phyloP scores from a whole-genome alignment of 2,113 vertebrate species.

The Chaetorhynchus papuensis region DNA sequence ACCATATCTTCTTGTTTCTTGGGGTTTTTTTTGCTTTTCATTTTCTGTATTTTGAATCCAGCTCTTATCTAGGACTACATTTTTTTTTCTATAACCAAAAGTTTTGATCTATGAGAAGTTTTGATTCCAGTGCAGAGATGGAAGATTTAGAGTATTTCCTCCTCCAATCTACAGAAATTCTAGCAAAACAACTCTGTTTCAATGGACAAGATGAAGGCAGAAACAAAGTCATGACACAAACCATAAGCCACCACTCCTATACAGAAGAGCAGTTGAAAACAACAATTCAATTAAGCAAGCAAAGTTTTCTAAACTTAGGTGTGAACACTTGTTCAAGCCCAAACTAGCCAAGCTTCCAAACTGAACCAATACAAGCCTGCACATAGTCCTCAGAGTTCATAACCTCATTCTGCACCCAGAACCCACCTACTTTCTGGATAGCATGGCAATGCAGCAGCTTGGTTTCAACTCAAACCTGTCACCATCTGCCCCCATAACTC shows the following conservation, averaged over 20 bases:
- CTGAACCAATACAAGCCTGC: neutral
- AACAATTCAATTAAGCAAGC: neutral
- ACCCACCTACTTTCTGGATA: neutral
- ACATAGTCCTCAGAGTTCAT: neutral
- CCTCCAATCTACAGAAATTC: neutral
- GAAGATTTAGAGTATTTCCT: neutral
- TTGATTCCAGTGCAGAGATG: neutral
- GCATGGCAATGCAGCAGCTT: neutral
- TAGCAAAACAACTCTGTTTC: neutral
- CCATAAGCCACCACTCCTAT: neutral
- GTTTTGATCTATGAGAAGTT: neutral
- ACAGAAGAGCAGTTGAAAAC: neutral
- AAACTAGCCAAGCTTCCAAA: neutral
- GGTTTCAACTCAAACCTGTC: neutral
- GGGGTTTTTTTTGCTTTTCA: neutral
- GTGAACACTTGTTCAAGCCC: neutral
- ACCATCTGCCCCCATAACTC: neutral
- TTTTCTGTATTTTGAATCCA: neutral
- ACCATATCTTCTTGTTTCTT: accelerated
- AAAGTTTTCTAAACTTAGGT: neutral
- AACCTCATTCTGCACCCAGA: neutral
- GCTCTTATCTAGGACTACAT: neutral
- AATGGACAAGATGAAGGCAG: neutral
- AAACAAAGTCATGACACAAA: neutral
- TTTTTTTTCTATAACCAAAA: neutral